Base-by-base conservation (phyloP, 2,888 invertebrate genomes). In the Ferrisia virgata region DNA sequence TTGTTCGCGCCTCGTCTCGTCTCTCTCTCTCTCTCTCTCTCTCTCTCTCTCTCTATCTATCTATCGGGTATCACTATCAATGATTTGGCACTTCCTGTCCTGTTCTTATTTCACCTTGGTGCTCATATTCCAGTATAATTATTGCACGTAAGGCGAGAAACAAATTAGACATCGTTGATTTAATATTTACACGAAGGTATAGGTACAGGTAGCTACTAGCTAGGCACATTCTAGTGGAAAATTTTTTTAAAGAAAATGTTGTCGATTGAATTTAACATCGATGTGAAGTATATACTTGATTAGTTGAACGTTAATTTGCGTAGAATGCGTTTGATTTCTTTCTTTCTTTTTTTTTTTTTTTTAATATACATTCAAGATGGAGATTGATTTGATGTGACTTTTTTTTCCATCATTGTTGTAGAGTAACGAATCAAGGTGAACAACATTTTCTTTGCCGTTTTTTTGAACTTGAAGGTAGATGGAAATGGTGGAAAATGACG, bases 61-160 rank as follows among this genome's bases (percentile, higher is more conserved):
- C n/a, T n/a, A n/a, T n/a, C n/a, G n/a, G n/a, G n/a, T n/a, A n/a
- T n/a, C n/a, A n/a, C 64, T 64, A 64, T 64, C 64, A 15, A 64
- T 64, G 64, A 64, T 64, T 64, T 64, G 64, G 64, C 64, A 64
- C 64, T 64, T 64, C 64, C 64, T 64, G 64, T 28, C 28, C 4
- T 64, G 28, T 64, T 28, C 53, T 53, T 53, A 28, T 28, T 64
- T 64, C 64, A 64, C 28, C 64, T 64, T 28, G 64, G 15, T 4
- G 64, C 28, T 64, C 15, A 28, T 64, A 53, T 53, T 53, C 53
- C 22, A 53, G 53, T 53, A 15, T 64, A 64, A 64, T 64, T 64
- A 64, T 64, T 15, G 28, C 64, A 64, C 64, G 64, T 64, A 64
- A 64, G 64, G 64, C 28, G 64, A 64, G 28, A 64, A 64, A 64